phyloP scores from a whole-genome alignment of 1,140 invertebrate species.

The Caerostris darwini region DNA sequence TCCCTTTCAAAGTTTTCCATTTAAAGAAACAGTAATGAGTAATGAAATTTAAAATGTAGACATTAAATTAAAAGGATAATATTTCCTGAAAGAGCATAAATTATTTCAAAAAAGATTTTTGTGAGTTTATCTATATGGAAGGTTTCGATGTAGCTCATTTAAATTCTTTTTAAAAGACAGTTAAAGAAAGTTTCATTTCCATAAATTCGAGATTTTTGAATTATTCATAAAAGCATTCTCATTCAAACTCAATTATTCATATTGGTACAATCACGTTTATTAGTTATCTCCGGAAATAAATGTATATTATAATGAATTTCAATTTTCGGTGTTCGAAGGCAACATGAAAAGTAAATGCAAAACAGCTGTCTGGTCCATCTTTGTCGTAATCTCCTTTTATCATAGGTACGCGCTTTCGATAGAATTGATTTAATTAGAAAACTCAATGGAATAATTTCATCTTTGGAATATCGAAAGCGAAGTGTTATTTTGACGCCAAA shows the following conservation, averaged over 20 bases:
- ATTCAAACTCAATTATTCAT: conserved; percentile 17
- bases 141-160: neutral
- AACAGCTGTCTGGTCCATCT: neutral
- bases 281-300: neutral
- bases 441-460: neutral
- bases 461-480: neutral
- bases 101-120: neutral
- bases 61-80: conserved; percentile 10
- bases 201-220: conserved; percentile 5
- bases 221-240: neutral
- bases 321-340: neutral
- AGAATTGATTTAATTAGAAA: neutral
- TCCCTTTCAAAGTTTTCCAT: neutral
- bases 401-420: neutral
- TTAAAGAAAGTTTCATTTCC: neutral
- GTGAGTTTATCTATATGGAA: neutral
- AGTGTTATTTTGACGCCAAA: neutral
- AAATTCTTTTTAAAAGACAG: neutral
- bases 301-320: neutral
- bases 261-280: conserved; percentile 6
- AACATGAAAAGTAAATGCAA: neutral
- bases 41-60: neutral
- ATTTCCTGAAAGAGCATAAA: neutral
- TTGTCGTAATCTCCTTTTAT: neutral
- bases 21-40: neutral